Evolutionary conservation across 2,113 vertebrate species (phyloP).

Genomic region (Lampris megalopsis): DNA sequence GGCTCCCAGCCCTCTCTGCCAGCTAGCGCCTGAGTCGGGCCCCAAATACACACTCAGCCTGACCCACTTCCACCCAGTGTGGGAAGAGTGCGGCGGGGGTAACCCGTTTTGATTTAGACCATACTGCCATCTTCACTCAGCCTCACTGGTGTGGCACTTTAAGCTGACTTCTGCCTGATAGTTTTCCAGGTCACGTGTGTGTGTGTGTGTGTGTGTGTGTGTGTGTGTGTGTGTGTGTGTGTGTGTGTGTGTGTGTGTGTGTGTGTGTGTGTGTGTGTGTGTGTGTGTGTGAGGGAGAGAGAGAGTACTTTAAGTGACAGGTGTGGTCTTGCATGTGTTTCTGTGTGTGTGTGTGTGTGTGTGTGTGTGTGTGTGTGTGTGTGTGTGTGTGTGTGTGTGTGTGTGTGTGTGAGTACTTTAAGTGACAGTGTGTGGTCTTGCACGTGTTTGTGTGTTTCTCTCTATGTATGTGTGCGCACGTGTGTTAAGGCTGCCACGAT

Average conservation of each 20-base stretch:
- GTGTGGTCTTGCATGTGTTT: too few species aligned
- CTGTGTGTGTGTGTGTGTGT: too few species aligned
- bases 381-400: too few species aligned
- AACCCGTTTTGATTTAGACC: slow-evolving; percentile 67
- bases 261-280: background rate
- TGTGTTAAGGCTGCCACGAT: too few species aligned
- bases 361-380: too few species aligned
- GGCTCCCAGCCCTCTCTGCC: slow-evolving; percentile 60
- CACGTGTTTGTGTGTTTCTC: background rate
- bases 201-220: background rate
- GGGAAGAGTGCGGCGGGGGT: slow-evolving; percentile 49
- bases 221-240: background rate
- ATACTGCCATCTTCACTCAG: slow-evolving; percentile 37
- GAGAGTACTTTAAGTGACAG: too few species aligned
- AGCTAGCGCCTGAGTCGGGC: slow-evolving; percentile 64
- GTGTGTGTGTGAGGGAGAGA: too few species aligned
- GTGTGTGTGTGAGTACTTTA: too few species aligned
- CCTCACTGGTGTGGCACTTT: slow-evolving; percentile 40
- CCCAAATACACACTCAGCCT: slow-evolving; percentile 60
- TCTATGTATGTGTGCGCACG: too few species aligned
- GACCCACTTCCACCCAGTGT: slow-evolving; percentile 77
- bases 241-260: background rate
- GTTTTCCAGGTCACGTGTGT: slow-evolving; percentile 43
- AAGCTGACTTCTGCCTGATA: slow-evolving; percentile 20
- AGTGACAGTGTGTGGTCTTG: background rate